Base-by-base conservation (phyloP, 1,140 invertebrate species). In the Drosophila takahashii region DNA sequence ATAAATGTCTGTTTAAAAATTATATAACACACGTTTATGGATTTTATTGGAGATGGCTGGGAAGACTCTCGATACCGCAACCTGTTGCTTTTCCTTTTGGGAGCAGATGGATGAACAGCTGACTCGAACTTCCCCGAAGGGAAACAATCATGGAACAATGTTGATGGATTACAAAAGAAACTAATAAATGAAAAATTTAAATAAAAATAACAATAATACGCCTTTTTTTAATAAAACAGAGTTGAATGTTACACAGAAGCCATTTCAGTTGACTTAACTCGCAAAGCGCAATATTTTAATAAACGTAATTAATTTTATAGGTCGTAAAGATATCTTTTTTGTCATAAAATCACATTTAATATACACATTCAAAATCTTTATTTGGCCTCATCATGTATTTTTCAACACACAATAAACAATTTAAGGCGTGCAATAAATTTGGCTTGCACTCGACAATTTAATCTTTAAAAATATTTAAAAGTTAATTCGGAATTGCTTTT, bases 21-120 rank as follows among this genome's bases (percentile, higher is more conserved):
- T 1, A 34, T 34, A 29, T 16, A 51, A 32, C n/a, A 34, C 53
- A 32, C 11, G 13, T 10, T 26, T 32, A 45, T n/a, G 15, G 10
- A 7, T 70, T 70, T 57, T 50, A 32, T 26, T 48, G 41, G 44
- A 64, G 44, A 64, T 52, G 45, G 45, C 13, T 59, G 42, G 70
- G 39, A 50, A 37, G 18, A 3, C 61, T 72, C 4, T 18, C n/a
- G 13, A 10, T n/a, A n/a, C n/a, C 32, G 36, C 13, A 62, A 77
- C 73, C 73, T 77, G 74, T 77, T 77, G 74, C 56, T 71, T 37
- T 51, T 11, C n/a, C 16, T 15, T 22, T 51, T n/a, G 26, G 70
- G 15, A 22, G 15, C 41, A 66, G 48, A 59, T 60, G 73, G 26
- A 34, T 36, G 16, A 76, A 76, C 73, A 76, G 73, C 73, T 76